Evolutionary conservation across 2,888 invertebrate species (phyloP).

Genomic region (Parapristionchus giblindavisi): DNA sequence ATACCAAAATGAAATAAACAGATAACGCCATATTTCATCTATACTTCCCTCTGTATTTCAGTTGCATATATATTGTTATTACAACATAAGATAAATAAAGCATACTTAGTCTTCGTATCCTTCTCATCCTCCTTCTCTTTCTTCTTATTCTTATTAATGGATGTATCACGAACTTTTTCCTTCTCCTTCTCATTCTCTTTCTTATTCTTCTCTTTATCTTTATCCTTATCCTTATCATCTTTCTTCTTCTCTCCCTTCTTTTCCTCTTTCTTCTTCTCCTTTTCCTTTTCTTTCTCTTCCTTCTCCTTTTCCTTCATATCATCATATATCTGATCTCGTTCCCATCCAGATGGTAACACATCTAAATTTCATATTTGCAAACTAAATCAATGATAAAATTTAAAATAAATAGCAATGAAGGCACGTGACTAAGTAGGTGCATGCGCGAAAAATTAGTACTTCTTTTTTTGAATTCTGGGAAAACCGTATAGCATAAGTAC

Average conservation of each 20-base stretch:
- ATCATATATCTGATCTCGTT: neutral
- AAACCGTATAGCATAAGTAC: no score
- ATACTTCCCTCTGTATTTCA: no score
- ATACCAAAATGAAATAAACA: no score
- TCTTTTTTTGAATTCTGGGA: no score
- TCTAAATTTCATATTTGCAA: neutral
- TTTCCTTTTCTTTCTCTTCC: slow-evolving; percentile 31
- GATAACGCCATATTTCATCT: no score
- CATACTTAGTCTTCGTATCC: neutral
- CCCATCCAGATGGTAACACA: no score
- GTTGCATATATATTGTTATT: no score
- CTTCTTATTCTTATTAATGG: slow-evolving; percentile 21
- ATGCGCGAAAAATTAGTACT: no score
- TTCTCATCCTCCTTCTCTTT: slow-evolving; percentile 28
- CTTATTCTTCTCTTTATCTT: neutral
- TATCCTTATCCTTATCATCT: slow-evolving; percentile 11
- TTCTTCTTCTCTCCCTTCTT: slow-evolving; percentile 24
- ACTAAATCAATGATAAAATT: neutral
- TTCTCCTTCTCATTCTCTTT: slow-evolving; percentile 2
- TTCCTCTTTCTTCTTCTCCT: slow-evolving; percentile 40
- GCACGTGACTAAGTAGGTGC: no score
- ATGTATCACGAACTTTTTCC: neutral
- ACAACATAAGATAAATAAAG: neutral
- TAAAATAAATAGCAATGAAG: neutral
- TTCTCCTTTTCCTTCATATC: slow-evolving; percentile 13